These are phyloP conservation scores for Porites lutea DNA, from an alignment of 64 coral and sea anemone species.

Conservation along the genomic window DNA sequence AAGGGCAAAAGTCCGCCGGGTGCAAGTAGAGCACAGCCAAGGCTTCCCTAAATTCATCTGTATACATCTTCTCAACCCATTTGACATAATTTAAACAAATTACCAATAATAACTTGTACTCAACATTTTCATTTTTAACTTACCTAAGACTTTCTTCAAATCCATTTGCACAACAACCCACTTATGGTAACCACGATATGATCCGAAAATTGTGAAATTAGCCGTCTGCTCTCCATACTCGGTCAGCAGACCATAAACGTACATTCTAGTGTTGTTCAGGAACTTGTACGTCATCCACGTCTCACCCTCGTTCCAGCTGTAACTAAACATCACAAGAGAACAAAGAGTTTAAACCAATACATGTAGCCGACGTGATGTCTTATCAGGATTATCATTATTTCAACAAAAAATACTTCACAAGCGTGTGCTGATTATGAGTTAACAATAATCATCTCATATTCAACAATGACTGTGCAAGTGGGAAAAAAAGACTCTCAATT, in stretches of 20 bases:
- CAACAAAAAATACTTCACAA: too few relatives aligned
- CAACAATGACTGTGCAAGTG: too few relatives aligned
- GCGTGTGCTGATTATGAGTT: too few relatives aligned
- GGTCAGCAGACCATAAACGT: conserved; percentile 96
- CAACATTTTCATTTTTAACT: background rate
- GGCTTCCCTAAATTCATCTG: too few relatives aligned
- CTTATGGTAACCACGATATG: conserved; percentile 64
- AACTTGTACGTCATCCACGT: conserved; percentile 81
- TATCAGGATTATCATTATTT: too few relatives aligned
- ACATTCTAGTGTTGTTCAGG: conserved; percentile 62
- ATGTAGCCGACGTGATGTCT: too few relatives aligned
- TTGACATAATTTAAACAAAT: too few relatives aligned
- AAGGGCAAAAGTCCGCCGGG: too few relatives aligned
- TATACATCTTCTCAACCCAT: too few relatives aligned
- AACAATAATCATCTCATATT: too few relatives aligned
- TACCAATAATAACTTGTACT: background rate
- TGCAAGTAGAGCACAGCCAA: too few relatives aligned
- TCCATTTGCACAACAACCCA: conserved; percentile 93
- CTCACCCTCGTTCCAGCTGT: conserved; percentile 94
- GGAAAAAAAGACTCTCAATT: too few relatives aligned
- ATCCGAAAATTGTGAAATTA: conserved; percentile 90
- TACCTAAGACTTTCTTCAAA: conserved; percentile 80
- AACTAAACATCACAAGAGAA: conserved; percentile 61
- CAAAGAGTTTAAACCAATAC: background rate
- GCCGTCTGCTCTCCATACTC: conserved; percentile 89